Evolutionary conservation across 2,113 vertebrate species (phyloP).

Genomic region (Naja naja): DNA sequence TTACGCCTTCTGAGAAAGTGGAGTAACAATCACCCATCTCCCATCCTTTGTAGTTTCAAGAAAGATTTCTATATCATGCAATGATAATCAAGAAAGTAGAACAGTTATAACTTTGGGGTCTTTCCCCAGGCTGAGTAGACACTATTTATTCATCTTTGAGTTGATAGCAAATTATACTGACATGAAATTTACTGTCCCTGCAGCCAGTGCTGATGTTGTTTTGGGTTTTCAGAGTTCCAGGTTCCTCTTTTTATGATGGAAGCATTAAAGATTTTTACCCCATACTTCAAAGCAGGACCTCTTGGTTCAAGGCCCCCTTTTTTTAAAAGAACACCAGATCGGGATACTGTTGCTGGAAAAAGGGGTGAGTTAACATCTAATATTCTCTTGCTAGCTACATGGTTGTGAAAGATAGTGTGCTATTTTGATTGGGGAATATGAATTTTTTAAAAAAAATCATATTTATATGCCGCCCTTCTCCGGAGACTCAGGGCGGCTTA

Average conservation of each 20-base stretch:
- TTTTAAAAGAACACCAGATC: not conserved
- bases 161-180: not conserved
- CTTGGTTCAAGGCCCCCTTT: not conserved
- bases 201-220: not conserved
- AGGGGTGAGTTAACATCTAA: not conserved
- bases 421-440: slow-evolving; percentile 34
- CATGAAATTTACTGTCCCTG: not conserved
- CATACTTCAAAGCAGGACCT: rapidly evolving
- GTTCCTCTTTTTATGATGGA: slow-evolving; percentile 37
- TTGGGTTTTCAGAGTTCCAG: not conserved
- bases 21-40: not conserved
- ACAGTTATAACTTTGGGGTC: not conserved
- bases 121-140: not conserved
- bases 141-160: not conserved
- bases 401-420: slow-evolving; percentile 40
- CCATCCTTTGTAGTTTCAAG: not conserved
- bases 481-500: no score
- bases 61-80: not conserved
- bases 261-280: slow-evolving; percentile 25
- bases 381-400: not conserved
- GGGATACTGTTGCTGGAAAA: not conserved
- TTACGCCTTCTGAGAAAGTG: not conserved
- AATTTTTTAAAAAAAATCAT: no score
- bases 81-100: not conserved
- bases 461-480: no score